These are phyloP conservation scores for Drosophila seclusa DNA, from an alignment of 2,888 invertebrate species.

Conservation along the genomic window DNA sequence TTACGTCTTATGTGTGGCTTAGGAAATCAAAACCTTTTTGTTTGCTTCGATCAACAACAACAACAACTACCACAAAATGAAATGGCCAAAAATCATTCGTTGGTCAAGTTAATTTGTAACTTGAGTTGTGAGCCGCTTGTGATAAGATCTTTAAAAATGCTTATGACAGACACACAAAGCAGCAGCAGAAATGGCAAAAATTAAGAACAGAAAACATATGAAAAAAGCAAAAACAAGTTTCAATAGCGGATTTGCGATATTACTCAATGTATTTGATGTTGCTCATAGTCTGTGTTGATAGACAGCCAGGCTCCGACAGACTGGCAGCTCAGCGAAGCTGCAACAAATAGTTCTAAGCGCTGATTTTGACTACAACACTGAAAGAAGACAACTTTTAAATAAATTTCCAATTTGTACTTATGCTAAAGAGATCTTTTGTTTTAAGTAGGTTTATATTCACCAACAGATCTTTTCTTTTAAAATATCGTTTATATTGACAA, in stretches of 20 bases:
- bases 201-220: conserved; percentile 4
- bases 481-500: not conserved
- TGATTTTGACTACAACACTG: conserved; percentile 29
- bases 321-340: conserved; percentile 14
- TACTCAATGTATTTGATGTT: conserved; percentile 66
- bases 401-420: not conserved
- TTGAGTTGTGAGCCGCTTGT: conserved; percentile 42
- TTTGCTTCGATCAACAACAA: conserved; percentile 38
- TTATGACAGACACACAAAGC: conserved; percentile 43
- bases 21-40: conserved; percentile 69
- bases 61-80: conserved; percentile 19
- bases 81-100: conserved; percentile 31
- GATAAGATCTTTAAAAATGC: conserved; percentile 63
- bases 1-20: conserved; percentile 49
- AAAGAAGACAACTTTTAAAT: not conserved
- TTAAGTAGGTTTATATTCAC: not conserved
- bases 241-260: conserved; percentile 67
- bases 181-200: not conserved
- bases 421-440: not conserved
- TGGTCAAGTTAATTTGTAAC: conserved; percentile 69
- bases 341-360: conserved; percentile 3
- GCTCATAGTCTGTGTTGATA: conserved; percentile 61
- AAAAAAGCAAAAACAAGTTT: conserved; percentile 65
- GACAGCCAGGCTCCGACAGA: conserved; percentile 47
- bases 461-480: not conserved